Conservation (phyloP, 2,113 vertebrate species). For the Balaeniceps rex region DNA sequence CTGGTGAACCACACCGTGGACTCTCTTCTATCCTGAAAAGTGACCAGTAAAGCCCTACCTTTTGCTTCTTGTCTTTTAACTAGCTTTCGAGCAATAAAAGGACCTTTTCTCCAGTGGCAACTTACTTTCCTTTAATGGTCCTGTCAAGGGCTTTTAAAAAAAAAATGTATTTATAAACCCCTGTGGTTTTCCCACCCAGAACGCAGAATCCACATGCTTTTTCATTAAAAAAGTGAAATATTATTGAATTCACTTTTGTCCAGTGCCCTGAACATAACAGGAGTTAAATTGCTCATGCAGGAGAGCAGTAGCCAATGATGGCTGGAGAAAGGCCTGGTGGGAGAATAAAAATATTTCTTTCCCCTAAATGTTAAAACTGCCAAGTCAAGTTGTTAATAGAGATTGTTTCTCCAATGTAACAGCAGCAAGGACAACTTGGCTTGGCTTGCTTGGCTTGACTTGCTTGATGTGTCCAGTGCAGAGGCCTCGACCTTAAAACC, state of each 20-base stretch:
- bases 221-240: neutral
- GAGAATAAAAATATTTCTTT: neutral
- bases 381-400: slow-evolving; percentile 12
- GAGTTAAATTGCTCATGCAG: neutral
- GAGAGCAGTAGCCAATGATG: neutral
- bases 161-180: neutral
- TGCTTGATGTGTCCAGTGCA: neutral
- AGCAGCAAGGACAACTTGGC: slow-evolving; percentile 1
- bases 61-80: neutral
- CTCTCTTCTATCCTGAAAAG: neutral
- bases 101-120: neutral
- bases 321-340: neutral
- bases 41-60: neutral
- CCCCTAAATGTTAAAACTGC: neutral
- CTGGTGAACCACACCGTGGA: neutral
- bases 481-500: neutral
- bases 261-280: neutral
- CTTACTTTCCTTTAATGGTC: neutral
- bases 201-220: neutral
- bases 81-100: neutral
- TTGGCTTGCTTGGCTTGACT: neutral
- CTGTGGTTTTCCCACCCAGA: neutral
- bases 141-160: neutral
- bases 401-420: neutral
- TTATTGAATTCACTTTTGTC: neutral